phyloP scores from a whole-genome alignment of 2,888 invertebrate genomes.

The Salticus scenicus region DNA sequence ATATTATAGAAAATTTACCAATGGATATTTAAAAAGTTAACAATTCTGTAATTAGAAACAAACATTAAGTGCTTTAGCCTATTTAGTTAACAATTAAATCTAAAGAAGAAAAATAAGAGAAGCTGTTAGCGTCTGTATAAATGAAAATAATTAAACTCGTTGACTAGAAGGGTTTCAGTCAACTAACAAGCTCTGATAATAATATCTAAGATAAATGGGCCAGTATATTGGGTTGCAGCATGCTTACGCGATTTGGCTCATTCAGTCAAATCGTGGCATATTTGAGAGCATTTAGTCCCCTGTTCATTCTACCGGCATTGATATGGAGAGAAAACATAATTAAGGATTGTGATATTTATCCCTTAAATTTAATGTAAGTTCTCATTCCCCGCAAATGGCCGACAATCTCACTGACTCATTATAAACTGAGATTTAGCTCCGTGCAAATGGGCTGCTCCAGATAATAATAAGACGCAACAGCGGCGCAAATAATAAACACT shows the following conservation, averaged over 20 bases:
- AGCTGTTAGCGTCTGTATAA: too few species aligned
- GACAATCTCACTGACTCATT: constrained; percentile 34
- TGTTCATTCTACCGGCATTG: constrained; percentile 25
- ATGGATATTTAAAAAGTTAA: too few species aligned
- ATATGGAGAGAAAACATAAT: constrained; percentile 40
- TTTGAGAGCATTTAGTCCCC: constrained; percentile 38
- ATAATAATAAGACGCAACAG: constrained; percentile 42
- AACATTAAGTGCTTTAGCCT: too few species aligned
- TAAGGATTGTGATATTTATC: constrained; percentile 46
- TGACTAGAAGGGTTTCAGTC: too few species aligned
- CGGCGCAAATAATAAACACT: constrained; percentile 45
- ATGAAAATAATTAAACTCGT: too few species aligned
- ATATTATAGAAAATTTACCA: too few species aligned
- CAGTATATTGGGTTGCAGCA: neutral
- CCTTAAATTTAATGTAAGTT: constrained; percentile 50
- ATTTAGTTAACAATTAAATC: too few species aligned
- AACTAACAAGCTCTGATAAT: too few species aligned
- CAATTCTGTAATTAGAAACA: too few species aligned
- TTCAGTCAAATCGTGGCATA: constrained; percentile 40
- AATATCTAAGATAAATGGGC: too few species aligned
- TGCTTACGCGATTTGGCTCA: neutral
- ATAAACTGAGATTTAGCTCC: constrained; percentile 31
- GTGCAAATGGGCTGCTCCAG: constrained; percentile 22
- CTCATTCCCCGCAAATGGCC: constrained; percentile 24
- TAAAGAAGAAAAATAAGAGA: too few species aligned